These are phyloP conservation scores for Sakesphorus luctuosus DNA, from an alignment of 2,113 vertebrate genomes.

Conservation along the genomic window DNA sequence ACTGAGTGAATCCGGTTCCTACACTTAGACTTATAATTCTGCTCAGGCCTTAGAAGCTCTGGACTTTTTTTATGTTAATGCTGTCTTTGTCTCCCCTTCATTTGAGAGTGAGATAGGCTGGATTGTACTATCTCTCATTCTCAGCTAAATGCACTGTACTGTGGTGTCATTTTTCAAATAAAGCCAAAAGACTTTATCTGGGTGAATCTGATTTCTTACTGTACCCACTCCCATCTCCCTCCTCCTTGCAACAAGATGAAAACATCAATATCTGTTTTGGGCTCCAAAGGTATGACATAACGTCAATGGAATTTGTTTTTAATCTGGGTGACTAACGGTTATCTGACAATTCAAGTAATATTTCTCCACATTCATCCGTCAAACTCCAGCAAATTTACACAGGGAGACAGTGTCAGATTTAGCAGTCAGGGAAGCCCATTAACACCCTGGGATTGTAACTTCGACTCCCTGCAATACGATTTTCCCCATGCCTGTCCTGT, in stretches of 20 bases:
- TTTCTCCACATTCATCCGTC: constrained; percentile 39
- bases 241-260: constrained; percentile 44
- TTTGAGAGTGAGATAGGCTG: not conserved
- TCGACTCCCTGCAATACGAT: not conserved
- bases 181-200: constrained; percentile 16
- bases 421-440: constrained; percentile 6
- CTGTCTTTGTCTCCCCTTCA: not conserved
- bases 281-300: constrained; percentile 21
- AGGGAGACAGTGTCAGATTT: not conserved
- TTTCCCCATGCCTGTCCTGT: not conserved
- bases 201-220: constrained; percentile 37
- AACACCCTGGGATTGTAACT: not conserved
- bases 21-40: not conserved
- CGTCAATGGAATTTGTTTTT: constrained; percentile 58
- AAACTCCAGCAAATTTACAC: not conserved
- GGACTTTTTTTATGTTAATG: not conserved
- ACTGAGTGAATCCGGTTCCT: not conserved
- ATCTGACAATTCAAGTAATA: constrained; percentile 56
- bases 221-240: constrained; percentile 13
- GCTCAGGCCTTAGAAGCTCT: not conserved
- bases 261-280: constrained; percentile 54
- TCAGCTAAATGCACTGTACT: not conserved
- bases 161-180: constrained; percentile 41
- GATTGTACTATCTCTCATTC: not conserved
- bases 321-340: constrained; percentile 52